A percentile compares a stretch with the other conserved stretches of the same genome.
phyloP scores from a whole-genome alignment of 2,113 vertebrate genomes.

The Aythya baeri region DNA sequence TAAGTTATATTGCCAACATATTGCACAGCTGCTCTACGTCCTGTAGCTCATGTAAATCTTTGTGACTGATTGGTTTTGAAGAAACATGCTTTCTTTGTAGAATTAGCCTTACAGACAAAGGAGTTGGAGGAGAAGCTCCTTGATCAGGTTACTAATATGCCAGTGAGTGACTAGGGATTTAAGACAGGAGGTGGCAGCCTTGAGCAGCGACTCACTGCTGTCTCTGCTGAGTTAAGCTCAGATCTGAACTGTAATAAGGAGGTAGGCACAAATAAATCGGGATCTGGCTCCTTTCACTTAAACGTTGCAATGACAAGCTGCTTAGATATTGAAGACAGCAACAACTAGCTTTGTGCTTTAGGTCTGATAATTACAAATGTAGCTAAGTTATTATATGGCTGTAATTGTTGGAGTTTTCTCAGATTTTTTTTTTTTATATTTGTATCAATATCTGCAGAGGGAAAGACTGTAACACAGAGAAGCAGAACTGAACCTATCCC shows the following conservation, averaged over 20 bases:
- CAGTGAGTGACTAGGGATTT: neutral
- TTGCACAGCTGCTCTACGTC: neutral
- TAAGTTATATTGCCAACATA: neutral
- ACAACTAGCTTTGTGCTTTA: neutral
- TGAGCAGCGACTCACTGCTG: neutral
- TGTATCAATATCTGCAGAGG: neutral
- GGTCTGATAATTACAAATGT: neutral
- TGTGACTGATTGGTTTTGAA: neutral
- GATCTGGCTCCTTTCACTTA: neutral
- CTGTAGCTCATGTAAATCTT: neutral
- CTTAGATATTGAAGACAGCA: neutral
- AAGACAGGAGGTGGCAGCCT: conserved; percentile 63
- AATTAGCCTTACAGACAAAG: neutral
- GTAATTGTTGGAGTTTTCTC: neutral
- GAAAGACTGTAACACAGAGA: neutral
- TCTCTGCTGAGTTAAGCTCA: neutral
- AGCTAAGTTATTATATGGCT: neutral
- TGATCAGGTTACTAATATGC: neutral
- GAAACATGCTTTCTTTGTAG: neutral
- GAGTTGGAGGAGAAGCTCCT: neutral
- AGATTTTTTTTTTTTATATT: neutral
- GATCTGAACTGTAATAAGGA: neutral
- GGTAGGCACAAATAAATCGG: neutral
- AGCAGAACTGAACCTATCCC: neutral
- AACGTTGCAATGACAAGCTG: neutral